phyloP scores from a whole-genome alignment of 2,888 invertebrate genomes.

The Acleris literana region DNA sequence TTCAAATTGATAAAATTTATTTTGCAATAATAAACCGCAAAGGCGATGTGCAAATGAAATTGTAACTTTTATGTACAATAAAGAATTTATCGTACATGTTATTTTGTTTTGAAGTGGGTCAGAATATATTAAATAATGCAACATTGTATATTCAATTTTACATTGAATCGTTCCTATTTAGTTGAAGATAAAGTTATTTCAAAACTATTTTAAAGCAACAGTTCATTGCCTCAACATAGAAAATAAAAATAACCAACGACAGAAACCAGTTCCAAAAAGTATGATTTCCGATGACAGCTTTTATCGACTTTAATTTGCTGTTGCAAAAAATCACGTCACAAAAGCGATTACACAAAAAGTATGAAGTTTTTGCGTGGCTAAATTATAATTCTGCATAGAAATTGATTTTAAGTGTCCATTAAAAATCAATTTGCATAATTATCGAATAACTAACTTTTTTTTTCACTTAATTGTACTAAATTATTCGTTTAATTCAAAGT shows the following conservation, averaged over 20 bases:
- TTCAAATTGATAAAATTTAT: not conserved
- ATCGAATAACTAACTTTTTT: not conserved
- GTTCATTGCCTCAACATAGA: not conserved
- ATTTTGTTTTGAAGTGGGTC: constrained; percentile 13
- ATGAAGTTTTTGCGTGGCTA: constrained; percentile 4
- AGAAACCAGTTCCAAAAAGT: not conserved
- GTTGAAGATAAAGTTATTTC: too few relatives aligned
- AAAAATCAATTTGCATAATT: constrained; percentile 9
- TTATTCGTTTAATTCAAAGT: too few relatives aligned
- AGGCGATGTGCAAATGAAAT: not conserved
- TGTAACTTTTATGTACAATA: not conserved
- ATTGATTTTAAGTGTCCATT: constrained; percentile 16
- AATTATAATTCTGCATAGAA: constrained; percentile 15
- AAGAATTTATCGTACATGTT: constrained; percentile 14
- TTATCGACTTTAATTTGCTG: not conserved
- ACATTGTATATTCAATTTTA: too few relatives aligned
- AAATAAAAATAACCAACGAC: not conserved
- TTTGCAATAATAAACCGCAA: not conserved
- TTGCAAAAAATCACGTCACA: constrained; percentile 5
- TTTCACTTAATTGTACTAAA: not conserved
- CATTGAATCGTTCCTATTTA: too few relatives aligned
- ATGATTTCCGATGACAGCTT: constrained; percentile 5
- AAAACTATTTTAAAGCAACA: too few relatives aligned
- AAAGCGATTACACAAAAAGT: constrained; percentile 13
- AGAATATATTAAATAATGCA: constrained; percentile 20